A percentile compares a stretch with the other conserved stretches of the same genome.
These are phyloP conservation scores for Nanorana parkeri DNA, from an alignment of 2,113 vertebrate genomes.

Conservation along the genomic window DNA sequence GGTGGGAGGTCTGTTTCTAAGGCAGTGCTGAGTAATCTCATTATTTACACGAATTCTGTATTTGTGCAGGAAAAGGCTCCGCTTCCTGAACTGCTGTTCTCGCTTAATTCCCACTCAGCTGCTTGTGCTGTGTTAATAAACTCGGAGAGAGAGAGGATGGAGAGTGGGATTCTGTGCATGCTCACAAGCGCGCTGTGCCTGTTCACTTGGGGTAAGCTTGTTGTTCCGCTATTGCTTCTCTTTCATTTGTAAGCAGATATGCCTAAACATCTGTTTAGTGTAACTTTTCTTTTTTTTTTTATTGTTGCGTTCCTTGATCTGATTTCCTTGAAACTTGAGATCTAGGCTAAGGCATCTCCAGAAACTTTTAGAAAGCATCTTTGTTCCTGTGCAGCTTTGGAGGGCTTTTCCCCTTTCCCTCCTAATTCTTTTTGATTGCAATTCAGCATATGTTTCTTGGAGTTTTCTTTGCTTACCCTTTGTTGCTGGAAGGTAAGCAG, in stretches of 20 bases:
- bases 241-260: conserved; percentile 19
- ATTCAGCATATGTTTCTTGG: neutral
- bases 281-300: conserved; percentile 20
- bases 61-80: conserved; percentile 55
- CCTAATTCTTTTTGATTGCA: neutral
- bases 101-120: conserved; percentile 38
- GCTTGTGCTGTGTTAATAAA: conserved; percentile 32
- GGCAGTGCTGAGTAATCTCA: conserved; percentile 58
- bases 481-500: conserved; percentile 5
- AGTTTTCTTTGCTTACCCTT: neutral
- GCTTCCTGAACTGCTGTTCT: conserved; percentile 55
- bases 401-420: neutral
- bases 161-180: conserved; percentile 33
- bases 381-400: neutral
- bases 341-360: neutral
- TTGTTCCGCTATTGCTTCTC: conserved; percentile 16
- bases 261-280: conserved; percentile 52
- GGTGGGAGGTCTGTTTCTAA: conserved; percentile 57
- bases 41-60: conserved; percentile 57
- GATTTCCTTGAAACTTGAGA: conserved; percentile 7
- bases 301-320: conserved; percentile 15
- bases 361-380: conserved; percentile 4
- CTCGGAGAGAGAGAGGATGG: conserved; percentile 32
- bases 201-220: conserved; percentile 51
- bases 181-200: conserved; percentile 30